Conservation (phyloP, 2,797 vertebrate genomes). For the Eulemur mongoz region DNA sequence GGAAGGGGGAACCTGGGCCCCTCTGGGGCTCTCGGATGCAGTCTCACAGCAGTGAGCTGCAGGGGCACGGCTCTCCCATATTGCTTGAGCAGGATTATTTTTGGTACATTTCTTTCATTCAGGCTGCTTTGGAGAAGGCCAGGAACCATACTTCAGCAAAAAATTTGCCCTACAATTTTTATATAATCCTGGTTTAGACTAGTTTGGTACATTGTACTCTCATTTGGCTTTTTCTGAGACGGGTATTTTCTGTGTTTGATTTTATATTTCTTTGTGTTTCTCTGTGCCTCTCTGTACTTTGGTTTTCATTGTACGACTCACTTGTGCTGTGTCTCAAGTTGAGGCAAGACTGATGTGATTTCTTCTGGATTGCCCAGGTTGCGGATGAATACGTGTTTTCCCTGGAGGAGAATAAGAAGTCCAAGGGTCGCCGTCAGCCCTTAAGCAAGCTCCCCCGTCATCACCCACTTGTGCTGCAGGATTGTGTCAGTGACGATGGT, state of each 20-base stretch:
- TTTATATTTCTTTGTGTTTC: not conserved
- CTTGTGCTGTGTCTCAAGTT: not conserved
- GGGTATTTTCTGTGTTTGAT: not conserved
- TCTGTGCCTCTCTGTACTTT: not conserved
- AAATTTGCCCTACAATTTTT: not conserved
- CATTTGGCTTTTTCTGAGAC: not conserved
- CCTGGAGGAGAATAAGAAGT: conserved; percentile 89
- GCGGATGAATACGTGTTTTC: conserved; percentile 87
- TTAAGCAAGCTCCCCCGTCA: conserved; percentile 93
- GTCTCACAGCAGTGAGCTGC: not conserved
- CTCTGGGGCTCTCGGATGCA: not conserved
- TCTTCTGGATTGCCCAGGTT: conserved; percentile 81
- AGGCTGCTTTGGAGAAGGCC: not conserved
- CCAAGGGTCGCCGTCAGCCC: conserved; percentile 91
- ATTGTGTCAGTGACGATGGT: conserved; percentile 94
- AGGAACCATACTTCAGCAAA: not conserved
- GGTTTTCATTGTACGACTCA: not conserved
- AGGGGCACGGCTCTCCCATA: not conserved
- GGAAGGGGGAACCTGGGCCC: not conserved
- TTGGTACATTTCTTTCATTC: not conserved
- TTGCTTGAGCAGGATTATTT: not conserved
- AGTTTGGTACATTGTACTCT: not conserved
- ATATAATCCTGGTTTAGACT: not conserved
- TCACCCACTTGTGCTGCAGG: conserved; percentile 93
- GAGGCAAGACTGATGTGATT: conserved; percentile 34